Conservation (phyloP, 2,797 vertebrate species). For the Eurystomus glaucurus region DNA sequence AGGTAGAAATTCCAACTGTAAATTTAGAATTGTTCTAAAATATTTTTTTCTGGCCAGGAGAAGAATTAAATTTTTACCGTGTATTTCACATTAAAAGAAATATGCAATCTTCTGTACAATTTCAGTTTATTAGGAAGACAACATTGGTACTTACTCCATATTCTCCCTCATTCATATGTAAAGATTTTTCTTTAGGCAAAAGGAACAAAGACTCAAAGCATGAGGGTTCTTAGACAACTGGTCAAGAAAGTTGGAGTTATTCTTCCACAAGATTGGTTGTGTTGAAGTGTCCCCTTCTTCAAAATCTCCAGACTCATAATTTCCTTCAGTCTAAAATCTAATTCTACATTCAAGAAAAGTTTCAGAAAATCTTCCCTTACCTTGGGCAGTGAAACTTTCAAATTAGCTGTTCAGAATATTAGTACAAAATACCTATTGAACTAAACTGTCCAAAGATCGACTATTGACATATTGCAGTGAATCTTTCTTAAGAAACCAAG, state of each 20-base stretch:
- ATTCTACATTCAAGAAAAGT: not conserved
- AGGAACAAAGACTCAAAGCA: not conserved
- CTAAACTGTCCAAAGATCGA: not conserved
- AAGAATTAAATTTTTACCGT: not conserved
- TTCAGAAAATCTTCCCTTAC: not conserved
- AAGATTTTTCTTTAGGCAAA: not conserved
- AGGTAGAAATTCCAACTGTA: not conserved
- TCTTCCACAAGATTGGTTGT: not conserved
- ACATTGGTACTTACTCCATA: not conserved
- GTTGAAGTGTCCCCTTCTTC: not conserved
- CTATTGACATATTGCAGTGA: not conserved
- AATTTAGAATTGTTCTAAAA: not conserved
- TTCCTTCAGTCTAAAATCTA: not conserved
- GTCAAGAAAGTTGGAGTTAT: not conserved
- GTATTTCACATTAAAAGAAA: not conserved
- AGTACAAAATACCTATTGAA: not conserved
- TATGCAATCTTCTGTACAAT: not conserved
- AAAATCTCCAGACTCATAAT: not conserved
- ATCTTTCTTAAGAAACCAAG: not conserved
- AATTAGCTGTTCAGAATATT: not conserved
- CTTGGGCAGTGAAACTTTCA: not conserved
- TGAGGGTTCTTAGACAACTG: not conserved
- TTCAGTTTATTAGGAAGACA: constrained; percentile 5
- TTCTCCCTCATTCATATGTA: not conserved
- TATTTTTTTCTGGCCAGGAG: not conserved